A percentile compares a stretch with the other conserved stretches of the same genome.
phyloP scores from a whole-genome alignment of 2,888 invertebrate species.

The Sminthurinus aureus region DNA sequence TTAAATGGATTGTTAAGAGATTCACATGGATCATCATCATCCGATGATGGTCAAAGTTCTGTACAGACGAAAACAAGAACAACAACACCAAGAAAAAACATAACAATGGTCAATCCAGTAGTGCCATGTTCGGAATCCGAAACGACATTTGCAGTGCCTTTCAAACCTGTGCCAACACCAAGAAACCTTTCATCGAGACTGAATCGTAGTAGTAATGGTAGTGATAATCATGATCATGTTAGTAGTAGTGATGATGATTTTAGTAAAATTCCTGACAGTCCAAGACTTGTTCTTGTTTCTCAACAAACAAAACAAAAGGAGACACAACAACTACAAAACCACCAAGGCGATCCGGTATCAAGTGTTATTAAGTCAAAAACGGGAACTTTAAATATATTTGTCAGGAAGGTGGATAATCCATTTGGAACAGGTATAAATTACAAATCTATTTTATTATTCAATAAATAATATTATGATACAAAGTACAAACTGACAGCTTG shows the following conservation, averaged over 20 bases:
- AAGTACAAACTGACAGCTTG: too few species aligned
- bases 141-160: constrained; percentile 26
- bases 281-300: neutral
- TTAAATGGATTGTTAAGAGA: neutral
- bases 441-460: too few species aligned
- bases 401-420: constrained; percentile 47
- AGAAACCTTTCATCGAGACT: constrained; percentile 40
- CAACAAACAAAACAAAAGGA: neutral
- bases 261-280: neutral
- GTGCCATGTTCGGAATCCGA: neutral
- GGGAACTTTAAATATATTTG: constrained; percentile 55
- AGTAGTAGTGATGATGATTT: constrained; percentile 4
- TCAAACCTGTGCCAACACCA: constrained; percentile 52
- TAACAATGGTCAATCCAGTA: too few species aligned
- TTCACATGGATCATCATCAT: neutral
- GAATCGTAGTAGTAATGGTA: neutral
- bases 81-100: neutral
- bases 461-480: too few species aligned
- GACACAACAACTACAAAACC: too few species aligned
- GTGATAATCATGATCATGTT: neutral
- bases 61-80: neutral
- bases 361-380: constrained; percentile 45
- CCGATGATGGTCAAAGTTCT: constrained; percentile 15
- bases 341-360: neutral
- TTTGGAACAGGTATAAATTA: constrained; percentile 45